These are phyloP conservation scores for Diogma glabrata DNA, from an alignment of 2,888 invertebrate species.

Conservation along the genomic window DNA sequence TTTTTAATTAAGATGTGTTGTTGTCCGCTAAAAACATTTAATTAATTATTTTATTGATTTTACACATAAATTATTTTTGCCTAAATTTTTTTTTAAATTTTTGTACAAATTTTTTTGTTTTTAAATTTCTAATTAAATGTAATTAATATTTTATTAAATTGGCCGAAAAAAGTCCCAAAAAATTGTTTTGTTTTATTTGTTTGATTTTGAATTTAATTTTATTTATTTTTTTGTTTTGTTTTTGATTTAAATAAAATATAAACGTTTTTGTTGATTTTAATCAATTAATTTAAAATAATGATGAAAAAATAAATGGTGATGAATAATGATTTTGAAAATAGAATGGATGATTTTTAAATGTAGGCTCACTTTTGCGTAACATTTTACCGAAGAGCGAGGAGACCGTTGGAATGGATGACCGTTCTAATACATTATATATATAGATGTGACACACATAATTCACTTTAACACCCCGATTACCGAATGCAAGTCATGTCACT, in stretches of 20 bases:
- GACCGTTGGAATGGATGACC: too few relatives aligned
- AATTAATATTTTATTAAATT: neutral
- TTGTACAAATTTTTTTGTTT: slow-evolving; percentile 4
- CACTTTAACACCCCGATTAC: too few relatives aligned
- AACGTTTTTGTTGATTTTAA: too few relatives aligned
- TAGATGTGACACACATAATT: too few relatives aligned
- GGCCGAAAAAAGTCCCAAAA: slow-evolving; percentile 9
- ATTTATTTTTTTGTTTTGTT: neutral
- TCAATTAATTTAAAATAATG: too few relatives aligned
- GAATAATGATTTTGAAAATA: too few relatives aligned
- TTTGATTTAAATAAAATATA: neutral
- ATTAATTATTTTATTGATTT: neutral
- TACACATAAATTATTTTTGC: neutral
- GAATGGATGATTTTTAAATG: too few relatives aligned
- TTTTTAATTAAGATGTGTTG: slow-evolving; percentile 1
- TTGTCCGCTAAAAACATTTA: slow-evolving; percentile 7
- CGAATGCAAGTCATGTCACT: too few relatives aligned
- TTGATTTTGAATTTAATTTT: neutral
- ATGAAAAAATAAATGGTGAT: neutral
- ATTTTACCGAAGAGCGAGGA: too few relatives aligned
- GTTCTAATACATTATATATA: too few relatives aligned
- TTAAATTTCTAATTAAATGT: too few relatives aligned
- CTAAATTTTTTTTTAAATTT: neutral
- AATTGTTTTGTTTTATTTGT: neutral
- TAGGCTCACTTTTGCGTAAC: too few relatives aligned